Conservation (phyloP, 2,888 invertebrate genomes). For the Pseudococcus jackbeardsleyi region DNA sequence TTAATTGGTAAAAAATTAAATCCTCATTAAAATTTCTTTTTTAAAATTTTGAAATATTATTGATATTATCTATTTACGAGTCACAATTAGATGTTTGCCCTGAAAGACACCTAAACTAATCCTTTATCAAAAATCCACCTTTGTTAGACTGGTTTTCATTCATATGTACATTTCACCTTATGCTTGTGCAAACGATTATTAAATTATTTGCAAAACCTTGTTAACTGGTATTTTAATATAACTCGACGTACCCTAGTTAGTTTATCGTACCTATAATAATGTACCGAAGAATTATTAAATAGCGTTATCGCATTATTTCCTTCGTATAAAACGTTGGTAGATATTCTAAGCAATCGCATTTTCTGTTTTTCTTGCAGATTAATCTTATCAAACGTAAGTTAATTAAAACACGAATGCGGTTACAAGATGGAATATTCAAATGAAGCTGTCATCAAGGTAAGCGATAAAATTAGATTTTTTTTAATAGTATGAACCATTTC, state of each 20-base stretch:
- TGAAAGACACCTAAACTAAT: too few relatives aligned
- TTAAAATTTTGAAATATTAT: too few relatives aligned
- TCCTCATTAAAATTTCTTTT: too few relatives aligned
- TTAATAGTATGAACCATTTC: background rate
- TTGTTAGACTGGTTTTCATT: background rate
- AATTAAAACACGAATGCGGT: slow-evolving; percentile 4
- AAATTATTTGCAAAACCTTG: background rate
- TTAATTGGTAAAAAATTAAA: too few relatives aligned
- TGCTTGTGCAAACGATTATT: background rate
- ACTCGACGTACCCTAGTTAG: background rate
- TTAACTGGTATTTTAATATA: slow-evolving; percentile 10
- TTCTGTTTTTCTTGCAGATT: slow-evolving; percentile 8
- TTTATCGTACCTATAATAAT: background rate
- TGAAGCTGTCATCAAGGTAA: background rate
- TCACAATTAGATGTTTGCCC: too few relatives aligned
- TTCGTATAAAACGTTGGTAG: background rate
- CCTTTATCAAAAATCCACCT: too few relatives aligned
- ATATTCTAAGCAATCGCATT: background rate
- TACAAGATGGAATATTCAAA: slow-evolving; percentile 21
- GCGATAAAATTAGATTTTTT: background rate
- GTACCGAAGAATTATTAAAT: background rate
- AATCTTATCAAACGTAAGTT: background rate
- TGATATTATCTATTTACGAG: too few relatives aligned
- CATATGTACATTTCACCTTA: background rate
- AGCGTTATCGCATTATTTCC: background rate